Percentiles rank a stretch among this genome's conserved stretches.
phyloP scores from a whole-genome alignment of 2,888 invertebrate species.

The Synergus laeviventris region DNA sequence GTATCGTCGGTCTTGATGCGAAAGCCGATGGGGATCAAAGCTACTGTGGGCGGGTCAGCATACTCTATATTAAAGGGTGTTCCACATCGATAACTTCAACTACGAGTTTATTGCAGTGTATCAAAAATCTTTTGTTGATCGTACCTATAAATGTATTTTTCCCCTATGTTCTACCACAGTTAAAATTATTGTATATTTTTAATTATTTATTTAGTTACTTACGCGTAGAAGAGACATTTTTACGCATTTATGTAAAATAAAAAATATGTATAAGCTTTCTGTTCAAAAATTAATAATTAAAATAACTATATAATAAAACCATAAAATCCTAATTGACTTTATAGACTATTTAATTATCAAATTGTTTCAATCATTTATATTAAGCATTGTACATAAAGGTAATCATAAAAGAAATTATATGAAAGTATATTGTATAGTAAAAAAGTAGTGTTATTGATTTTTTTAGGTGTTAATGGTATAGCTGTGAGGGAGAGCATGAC shows the following conservation, averaged over 20 bases:
- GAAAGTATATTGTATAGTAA: too few species aligned
- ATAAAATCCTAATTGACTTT: not conserved
- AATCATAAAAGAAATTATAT: too few species aligned
- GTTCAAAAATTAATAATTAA: too few species aligned
- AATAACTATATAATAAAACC: too few species aligned
- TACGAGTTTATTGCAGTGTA: not conserved
- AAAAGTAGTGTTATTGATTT: not conserved
- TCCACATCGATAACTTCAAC: not conserved
- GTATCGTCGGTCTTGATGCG: not conserved
- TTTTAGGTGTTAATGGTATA: not conserved
- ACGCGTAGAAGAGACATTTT: too few species aligned
- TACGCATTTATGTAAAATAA: too few species aligned
- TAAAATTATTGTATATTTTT: not conserved
- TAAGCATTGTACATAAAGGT: too few species aligned
- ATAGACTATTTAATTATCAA: not conserved
- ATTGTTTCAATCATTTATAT: not conserved
- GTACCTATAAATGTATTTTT: not conserved
- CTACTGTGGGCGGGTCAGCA: not conserved
- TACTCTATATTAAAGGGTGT: constrained; percentile 7
- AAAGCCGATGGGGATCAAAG: too few species aligned
- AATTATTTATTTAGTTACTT: too few species aligned
- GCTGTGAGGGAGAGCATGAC: constrained; percentile 11
- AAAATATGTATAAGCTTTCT: too few species aligned
- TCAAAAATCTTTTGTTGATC: not conserved
- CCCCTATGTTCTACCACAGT: not conserved